phyloP scores from a whole-genome alignment of 1,140 invertebrate species.

The Saxidomus purpurata region DNA sequence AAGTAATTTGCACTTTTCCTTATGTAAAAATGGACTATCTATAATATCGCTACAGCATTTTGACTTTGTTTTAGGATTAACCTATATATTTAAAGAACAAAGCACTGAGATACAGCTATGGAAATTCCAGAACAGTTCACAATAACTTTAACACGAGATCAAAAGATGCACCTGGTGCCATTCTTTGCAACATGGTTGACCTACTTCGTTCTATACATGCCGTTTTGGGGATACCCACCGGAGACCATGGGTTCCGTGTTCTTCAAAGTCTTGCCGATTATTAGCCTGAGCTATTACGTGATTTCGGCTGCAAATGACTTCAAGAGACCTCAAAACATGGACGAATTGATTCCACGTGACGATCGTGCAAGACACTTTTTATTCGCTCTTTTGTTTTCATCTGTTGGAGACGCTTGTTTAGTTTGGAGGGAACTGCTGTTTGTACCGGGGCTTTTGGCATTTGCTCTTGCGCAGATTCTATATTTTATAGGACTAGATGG shows the following conservation, averaged over 20 bases:
- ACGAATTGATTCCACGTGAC: conserved; percentile 36
- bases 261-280: conserved; percentile 68
- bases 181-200: conserved; percentile 59
- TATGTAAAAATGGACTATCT: too few relatives aligned
- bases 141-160: conserved; percentile 8
- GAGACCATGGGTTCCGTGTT: conserved; percentile 60
- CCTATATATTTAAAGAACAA: neutral
- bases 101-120: neutral
- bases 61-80: too few relatives aligned
- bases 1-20: too few relatives aligned
- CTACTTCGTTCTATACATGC: conserved; percentile 62
- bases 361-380: conserved; percentile 21
- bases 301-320: conserved; percentile 36
- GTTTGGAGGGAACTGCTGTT: conserved; percentile 70
- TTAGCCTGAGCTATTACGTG: conserved; percentile 55
- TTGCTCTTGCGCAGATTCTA: conserved; percentile 69
- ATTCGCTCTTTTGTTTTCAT: conserved; percentile 66
- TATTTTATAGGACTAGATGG: conserved; percentile 66
- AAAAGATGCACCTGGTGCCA: conserved; percentile 53
- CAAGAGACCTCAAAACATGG: neutral
- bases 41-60: too few relatives aligned
- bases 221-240: conserved; percentile 60
- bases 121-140: conserved; percentile 37
- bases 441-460: conserved; percentile 69
- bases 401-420: conserved; percentile 67